phyloP scores from a whole-genome alignment of 1,140 invertebrate species.

The Brachionus rubens region DNA sequence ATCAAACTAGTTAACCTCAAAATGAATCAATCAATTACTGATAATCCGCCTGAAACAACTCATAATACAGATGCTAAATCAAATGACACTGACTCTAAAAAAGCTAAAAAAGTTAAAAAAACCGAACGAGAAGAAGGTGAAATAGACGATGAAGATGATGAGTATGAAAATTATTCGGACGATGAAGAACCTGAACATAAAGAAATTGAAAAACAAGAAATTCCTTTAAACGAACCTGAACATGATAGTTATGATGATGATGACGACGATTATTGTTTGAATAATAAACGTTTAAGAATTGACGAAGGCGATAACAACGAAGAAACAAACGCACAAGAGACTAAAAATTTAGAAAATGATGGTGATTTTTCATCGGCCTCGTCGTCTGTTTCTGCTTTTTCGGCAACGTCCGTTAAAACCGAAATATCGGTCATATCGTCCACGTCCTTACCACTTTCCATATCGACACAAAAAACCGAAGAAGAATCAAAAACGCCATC shows the following conservation, averaged over 20 bases:
- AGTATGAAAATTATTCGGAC: slow-evolving; percentile 5
- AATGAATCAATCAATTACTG: not conserved
- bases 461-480: not conserved
- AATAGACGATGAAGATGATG: slow-evolving; percentile 29
- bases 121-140: not conserved
- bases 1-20: too few species aligned
- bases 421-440: slow-evolving; percentile 17
- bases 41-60: not conserved
- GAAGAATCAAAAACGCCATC: not conserved
- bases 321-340: not conserved
- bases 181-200: not conserved
- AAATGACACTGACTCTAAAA: not conserved
- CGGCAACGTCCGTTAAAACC: slow-evolving; percentile 6
- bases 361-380: not conserved
- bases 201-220: not conserved
- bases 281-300: slow-evolving; percentile 32
- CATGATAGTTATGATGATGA: slow-evolving; percentile 12
- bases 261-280: slow-evolving; percentile 7
- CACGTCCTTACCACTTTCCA: not conserved
- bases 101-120: not conserved
- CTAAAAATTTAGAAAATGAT: slow-evolving; percentile 2
- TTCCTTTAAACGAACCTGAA: not conserved
- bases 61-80: not conserved
- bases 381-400: not conserved
- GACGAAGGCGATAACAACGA: slow-evolving; percentile 17